phyloP scores from a whole-genome alignment of 1,140 invertebrate species.

The Drosophila obscura region DNA sequence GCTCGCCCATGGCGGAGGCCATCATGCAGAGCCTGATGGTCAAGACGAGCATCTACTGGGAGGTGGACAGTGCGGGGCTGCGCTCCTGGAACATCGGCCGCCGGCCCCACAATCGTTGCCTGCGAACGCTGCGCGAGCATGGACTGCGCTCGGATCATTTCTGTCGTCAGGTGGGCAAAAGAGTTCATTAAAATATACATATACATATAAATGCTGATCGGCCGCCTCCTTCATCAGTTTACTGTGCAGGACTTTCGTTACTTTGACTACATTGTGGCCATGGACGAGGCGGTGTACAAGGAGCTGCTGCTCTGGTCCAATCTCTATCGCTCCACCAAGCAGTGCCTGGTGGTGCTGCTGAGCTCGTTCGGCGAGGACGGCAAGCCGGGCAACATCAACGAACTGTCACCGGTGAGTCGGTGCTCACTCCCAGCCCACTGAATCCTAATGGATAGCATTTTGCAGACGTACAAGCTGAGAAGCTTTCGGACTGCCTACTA shows the following conservation, averaged over 20 bases:
- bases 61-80: slow-evolving; percentile 67
- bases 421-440: background rate
- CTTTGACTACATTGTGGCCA: slow-evolving; percentile 62
- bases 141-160: slow-evolving; percentile 63
- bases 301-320: slow-evolving; percentile 51
- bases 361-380: slow-evolving; percentile 29
- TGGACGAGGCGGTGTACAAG: slow-evolving; percentile 57
- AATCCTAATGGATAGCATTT: background rate
- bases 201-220: too few species aligned
- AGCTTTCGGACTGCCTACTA: slow-evolving; percentile 57
- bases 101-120: slow-evolving; percentile 50
- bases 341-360: slow-evolving; percentile 22
- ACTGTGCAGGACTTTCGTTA: slow-evolving; percentile 53
- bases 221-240: slow-evolving; percentile 22
- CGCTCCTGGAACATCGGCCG: slow-evolving; percentile 68
- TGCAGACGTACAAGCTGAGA: slow-evolving; percentile 48
- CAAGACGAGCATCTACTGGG: slow-evolving; percentile 72
- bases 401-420: slow-evolving; percentile 44
- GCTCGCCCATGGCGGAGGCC: slow-evolving; percentile 67
- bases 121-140: slow-evolving; percentile 50
- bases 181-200: too few species aligned
- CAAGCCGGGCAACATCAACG: slow-evolving; percentile 1
- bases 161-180: slow-evolving; percentile 47
- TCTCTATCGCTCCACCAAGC: slow-evolving; percentile 2
- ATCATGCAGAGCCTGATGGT: slow-evolving; percentile 69